These are phyloP conservation scores for Mobula hypostoma DNA, from an alignment of 2,113 vertebrate species.

Conservation along the genomic window DNA sequence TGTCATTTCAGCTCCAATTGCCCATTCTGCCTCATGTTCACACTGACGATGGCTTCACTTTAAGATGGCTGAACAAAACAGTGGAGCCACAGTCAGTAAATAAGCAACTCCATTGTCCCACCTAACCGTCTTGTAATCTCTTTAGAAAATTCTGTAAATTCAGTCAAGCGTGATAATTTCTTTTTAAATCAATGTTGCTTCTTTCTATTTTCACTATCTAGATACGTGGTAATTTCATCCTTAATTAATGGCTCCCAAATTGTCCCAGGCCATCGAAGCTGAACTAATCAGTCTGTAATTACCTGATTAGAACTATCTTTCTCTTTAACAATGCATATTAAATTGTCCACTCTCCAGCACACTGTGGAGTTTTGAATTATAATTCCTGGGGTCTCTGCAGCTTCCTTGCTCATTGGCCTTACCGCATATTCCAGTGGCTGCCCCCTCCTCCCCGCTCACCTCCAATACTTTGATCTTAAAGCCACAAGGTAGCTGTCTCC, in stretches of 20 bases:
- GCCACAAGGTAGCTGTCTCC: background rate
- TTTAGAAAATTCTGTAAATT: background rate
- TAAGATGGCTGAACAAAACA: no score
- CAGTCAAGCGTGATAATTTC: background rate
- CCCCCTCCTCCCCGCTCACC: no score
- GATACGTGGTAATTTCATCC: background rate
- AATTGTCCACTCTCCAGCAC: background rate
- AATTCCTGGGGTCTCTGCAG: background rate
- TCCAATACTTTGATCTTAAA: no score
- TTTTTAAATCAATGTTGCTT: background rate
- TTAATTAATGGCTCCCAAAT: slow-evolving; percentile 2
- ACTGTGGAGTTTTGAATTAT: background rate
- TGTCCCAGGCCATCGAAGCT: background rate
- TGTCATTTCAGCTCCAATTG: no score
- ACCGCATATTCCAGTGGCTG: no score
- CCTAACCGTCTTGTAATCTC: background rate
- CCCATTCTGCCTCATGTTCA: no score
- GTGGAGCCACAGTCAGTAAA: no score
- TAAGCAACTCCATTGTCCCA: background rate
- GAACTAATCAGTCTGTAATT: slow-evolving; percentile 1
- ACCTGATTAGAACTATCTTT: slow-evolving; percentile 1
- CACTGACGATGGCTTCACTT: no score
- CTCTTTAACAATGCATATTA: background rate
- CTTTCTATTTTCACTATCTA: background rate
- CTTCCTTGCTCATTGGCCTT: background rate